Evolutionary conservation across 2,888 invertebrate genomes (phyloP).

Genomic region (Terebella lapidaria): DNA sequence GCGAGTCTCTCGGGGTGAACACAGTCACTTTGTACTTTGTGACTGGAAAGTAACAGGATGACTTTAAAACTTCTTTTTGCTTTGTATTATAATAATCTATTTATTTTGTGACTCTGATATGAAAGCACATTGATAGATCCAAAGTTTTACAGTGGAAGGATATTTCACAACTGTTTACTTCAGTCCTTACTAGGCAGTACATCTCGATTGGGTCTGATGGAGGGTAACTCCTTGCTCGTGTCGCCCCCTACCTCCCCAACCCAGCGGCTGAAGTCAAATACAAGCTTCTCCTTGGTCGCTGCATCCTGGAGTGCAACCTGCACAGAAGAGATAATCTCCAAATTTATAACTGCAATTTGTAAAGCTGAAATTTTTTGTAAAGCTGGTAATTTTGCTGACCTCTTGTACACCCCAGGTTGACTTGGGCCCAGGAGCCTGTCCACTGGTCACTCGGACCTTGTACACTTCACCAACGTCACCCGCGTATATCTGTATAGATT

Average conservation of each 20-base stretch:
- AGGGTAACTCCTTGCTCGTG: constrained; percentile 42
- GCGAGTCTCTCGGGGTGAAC: constrained; percentile 31
- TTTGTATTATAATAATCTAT: neutral
- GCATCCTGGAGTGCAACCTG: constrained; percentile 30
- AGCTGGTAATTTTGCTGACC: too few relatives aligned
- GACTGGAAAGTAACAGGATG: constrained; percentile 19
- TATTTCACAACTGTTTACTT: neutral
- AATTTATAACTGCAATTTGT: too few relatives aligned
- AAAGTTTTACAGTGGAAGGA: neutral
- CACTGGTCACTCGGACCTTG: constrained; percentile 39
- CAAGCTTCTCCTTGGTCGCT: constrained; percentile 33
- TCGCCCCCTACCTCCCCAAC: constrained; percentile 42
- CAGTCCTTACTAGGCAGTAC: constrained; percentile 33
- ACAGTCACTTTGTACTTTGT: constrained; percentile 37
- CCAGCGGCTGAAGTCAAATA: constrained; percentile 39
- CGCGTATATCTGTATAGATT: constrained; percentile 5
- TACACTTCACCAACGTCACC: constrained; percentile 36
- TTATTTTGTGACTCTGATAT: neutral
- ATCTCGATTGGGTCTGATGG: constrained; percentile 34
- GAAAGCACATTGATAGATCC: too few relatives aligned
- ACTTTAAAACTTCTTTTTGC: too few relatives aligned
- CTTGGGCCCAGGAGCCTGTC: constrained; percentile 31
- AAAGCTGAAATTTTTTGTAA: too few relatives aligned
- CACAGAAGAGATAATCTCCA: neutral
- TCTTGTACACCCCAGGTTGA: constrained; percentile 36